These are phyloP conservation scores for Sarcophaga variegata DNA, from an alignment of 2,888 invertebrate genomes.

Conservation along the genomic window DNA sequence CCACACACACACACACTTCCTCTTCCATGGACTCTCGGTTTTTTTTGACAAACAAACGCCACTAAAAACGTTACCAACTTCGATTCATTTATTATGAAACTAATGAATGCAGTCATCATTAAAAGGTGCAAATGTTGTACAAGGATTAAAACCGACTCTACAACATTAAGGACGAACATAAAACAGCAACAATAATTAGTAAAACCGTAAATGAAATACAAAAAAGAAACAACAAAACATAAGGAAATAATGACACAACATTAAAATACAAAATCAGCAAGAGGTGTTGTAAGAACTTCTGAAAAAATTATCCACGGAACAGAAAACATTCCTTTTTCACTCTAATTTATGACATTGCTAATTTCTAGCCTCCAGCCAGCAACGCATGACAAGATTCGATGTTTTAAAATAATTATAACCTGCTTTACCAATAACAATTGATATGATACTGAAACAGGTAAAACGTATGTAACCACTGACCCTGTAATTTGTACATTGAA, in stretches of 20 bases:
- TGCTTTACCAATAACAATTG: conserved; percentile 23
- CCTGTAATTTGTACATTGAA: too few species aligned
- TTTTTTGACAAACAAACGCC: not conserved
- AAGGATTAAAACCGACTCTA: conserved; percentile 30
- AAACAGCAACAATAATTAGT: not conserved
- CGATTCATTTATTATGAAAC: conserved; percentile 30
- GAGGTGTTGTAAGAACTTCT: too few species aligned
- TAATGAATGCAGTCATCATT: conserved; percentile 32
- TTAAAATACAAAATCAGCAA: too few species aligned
- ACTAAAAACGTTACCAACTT: not conserved
- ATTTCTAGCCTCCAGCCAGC: too few species aligned
- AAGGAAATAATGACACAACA: too few species aligned
- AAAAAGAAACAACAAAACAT: not conserved
- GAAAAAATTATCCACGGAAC: too few species aligned
- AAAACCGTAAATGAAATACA: not conserved
- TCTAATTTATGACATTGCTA: too few species aligned
- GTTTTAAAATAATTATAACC: not conserved
- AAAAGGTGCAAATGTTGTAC: conserved; percentile 53
- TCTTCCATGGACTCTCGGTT: not conserved
- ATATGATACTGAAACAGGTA: not conserved
- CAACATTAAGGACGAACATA: not conserved
- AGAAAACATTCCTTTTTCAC: too few species aligned
- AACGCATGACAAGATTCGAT: too few species aligned
- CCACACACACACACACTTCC: too few species aligned
- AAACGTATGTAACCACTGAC: not conserved